Conservation (phyloP, 2,888 invertebrate species). For the Dicranocentrus wangi region DNA sequence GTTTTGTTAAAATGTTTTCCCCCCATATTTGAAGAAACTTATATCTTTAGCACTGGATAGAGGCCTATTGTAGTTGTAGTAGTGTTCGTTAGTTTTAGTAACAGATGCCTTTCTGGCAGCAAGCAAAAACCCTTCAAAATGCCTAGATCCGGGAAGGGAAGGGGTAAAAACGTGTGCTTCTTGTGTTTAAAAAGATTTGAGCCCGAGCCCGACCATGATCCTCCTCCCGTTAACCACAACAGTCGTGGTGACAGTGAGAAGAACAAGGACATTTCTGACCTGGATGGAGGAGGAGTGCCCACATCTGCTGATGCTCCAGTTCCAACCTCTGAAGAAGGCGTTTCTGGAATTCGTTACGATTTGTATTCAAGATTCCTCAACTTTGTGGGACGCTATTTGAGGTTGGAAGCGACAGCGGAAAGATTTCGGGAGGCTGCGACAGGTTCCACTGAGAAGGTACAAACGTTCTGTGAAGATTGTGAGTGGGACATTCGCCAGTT, state of each 20-base stretch:
- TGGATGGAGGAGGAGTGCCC: background rate
- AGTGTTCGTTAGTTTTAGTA: too few species aligned
- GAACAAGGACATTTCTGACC: background rate
- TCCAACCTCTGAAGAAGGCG: background rate
- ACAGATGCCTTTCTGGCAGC: too few species aligned
- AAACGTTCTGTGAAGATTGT: constrained; percentile 14
- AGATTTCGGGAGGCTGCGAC: background rate
- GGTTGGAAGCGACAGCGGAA: background rate
- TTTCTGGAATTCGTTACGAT: background rate
- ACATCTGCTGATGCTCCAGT: background rate
- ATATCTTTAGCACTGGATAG: too few species aligned
- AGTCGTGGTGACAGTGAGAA: too few species aligned
- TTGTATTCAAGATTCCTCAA: constrained; percentile 29
- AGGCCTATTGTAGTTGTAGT: too few species aligned
- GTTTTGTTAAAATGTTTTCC: too few species aligned
- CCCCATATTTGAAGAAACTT: too few species aligned
- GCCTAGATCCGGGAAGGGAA: too few species aligned
- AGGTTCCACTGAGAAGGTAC: background rate
- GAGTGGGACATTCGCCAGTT: background rate
- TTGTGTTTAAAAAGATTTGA: constrained; percentile 4
- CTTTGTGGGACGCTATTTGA: background rate
- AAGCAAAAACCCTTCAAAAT: too few species aligned
- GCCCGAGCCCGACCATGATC: too few species aligned
- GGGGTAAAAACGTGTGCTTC: constrained; percentile 1
- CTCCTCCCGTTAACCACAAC: too few species aligned